Conservation (phyloP, 2,888 invertebrate genomes). For the Epirrhoe alternata region DNA sequence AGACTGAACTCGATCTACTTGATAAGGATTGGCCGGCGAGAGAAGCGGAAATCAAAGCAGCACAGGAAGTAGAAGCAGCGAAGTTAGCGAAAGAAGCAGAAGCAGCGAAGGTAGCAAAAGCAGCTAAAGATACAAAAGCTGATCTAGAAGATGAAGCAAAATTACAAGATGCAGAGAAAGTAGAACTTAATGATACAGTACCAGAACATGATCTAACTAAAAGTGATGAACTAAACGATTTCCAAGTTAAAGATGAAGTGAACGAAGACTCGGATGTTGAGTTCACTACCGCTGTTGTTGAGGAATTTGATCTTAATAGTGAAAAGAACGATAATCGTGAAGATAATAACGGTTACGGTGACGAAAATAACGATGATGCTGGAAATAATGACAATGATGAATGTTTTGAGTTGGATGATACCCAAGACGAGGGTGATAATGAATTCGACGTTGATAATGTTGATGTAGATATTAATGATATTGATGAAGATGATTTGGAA, state of each 20-base stretch:
- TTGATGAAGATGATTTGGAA: constrained; percentile 64
- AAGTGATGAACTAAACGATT: constrained; percentile 26
- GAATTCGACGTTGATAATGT: constrained; percentile 2
- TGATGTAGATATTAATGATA: constrained; percentile 38
- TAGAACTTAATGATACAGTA: not conserved
- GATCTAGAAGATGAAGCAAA: not conserved
- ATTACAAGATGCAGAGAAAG: too few relatives aligned
- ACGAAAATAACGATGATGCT: not conserved
- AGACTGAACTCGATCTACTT: constrained; percentile 26
- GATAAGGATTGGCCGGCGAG: constrained; percentile 33
- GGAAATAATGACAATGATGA: not conserved
- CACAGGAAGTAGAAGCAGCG: not conserved
- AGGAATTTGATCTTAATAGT: not conserved
- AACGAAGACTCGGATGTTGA: constrained; percentile 34
- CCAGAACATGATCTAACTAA: not conserved
- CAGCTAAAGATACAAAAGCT: not conserved
- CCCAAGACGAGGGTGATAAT: not conserved
- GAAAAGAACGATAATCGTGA: constrained; percentile 6
- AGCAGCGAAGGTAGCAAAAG: too few relatives aligned
- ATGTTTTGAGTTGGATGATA: not conserved
- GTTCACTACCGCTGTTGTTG: not conserved
- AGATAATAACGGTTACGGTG: constrained; percentile 2
- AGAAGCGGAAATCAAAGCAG: constrained; percentile 12
- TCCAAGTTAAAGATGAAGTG: constrained; percentile 38
- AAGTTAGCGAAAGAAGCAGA: too few relatives aligned